Evolutionary conservation across 2,888 invertebrate species (phyloP), one percentile per base, ranked within the genome.

Genomic region (Cinara cedri): DNA sequence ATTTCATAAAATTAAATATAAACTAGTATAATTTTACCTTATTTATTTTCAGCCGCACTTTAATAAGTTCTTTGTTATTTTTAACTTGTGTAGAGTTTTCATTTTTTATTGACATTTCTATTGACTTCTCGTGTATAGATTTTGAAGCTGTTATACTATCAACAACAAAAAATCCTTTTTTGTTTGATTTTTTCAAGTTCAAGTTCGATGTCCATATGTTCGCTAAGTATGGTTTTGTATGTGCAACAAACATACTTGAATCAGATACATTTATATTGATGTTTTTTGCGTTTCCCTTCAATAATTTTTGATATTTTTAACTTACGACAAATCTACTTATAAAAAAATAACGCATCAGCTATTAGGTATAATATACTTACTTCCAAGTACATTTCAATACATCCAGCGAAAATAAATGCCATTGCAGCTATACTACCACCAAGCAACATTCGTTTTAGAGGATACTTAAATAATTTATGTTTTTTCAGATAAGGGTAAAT

Each of bases 371-470:
- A n/a, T n/a, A 10, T 14, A 63, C 78, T 80, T 81, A 91, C 88
- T 86, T 92, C 90, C 74, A 92, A 85, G 42, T 84, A 82, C 14
- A 86, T 88, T 88, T 85, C 92, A 85, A 88, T 88, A 74, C 89
- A 83, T 19, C 88, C 90, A 57, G 90, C 90, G 6, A 90, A 86
- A 4, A 91, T 85, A 85, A 93, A 93, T 0, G 92, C 88, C 34
- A 89, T 82, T 0, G 90, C 88, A 26, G 91, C 91, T 9, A 92
- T 85, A 81, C 91, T 84, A 65, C 93, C 92, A 1, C 95, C 95
- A 0, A 90, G 86, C 10, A 90, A 90, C 92, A 95, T 94, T 82
- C 92, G 90, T 83, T 92, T 90, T 63, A 93, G 86, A 0, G 93
- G 91, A 55, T 89, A 89, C 74, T 85, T 85, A 70, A 88, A 83